phyloP scores from a whole-genome alignment of 2,888 invertebrate species.

The Notocelia uddmanniana region DNA sequence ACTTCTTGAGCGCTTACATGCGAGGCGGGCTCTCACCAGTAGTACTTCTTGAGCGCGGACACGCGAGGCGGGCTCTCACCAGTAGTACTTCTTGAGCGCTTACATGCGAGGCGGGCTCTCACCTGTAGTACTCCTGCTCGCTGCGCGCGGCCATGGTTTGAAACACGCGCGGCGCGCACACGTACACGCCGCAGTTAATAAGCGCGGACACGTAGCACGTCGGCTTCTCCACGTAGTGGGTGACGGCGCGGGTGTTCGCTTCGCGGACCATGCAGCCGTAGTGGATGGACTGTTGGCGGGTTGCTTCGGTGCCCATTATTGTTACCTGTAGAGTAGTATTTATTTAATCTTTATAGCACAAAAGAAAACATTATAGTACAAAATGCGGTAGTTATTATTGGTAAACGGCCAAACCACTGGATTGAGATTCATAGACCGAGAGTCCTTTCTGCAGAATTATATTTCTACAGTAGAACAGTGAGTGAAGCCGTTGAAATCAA shows the following conservation, averaged over 20 bases:
- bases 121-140: slow-evolving; percentile 90
- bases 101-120: no score
- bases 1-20: no score
- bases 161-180: slow-evolving; percentile 91
- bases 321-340: slow-evolving; percentile 72
- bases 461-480: no score
- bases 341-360: no score
- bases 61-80: slow-evolving; percentile 57
- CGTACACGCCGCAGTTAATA: neutral
- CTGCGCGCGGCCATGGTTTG: slow-evolving; percentile 92
- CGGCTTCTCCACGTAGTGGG: slow-evolving; percentile 96
- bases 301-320: slow-evolving; percentile 97
- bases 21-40: slow-evolving; percentile 96
- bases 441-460: no score
- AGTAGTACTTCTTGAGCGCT: slow-evolving; percentile 90
- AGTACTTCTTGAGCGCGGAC: slow-evolving; percentile 96
- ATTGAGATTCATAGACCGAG: no score
- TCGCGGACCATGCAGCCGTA: slow-evolving; percentile 98
- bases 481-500: no score
- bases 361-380: no score
- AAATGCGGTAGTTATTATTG: no score
- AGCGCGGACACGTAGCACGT: no score
- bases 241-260: slow-evolving; percentile 90
- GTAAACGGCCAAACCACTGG: no score
- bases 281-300: slow-evolving; percentile 95